Base-by-base conservation (phyloP, 2,113 vertebrate genomes). In the Callionymus lyra region DNA sequence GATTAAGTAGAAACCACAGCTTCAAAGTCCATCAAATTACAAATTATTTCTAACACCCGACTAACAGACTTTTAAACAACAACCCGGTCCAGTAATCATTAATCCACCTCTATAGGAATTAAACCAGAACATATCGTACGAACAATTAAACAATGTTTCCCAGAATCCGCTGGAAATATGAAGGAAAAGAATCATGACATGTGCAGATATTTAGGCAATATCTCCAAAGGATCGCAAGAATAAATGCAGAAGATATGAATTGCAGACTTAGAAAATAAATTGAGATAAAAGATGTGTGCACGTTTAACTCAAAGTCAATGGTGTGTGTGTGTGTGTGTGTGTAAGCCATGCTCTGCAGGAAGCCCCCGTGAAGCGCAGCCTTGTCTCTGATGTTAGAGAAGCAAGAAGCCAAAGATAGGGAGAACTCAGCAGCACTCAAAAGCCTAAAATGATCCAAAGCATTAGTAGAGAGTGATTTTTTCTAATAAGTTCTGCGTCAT, bases 391-490 rank as follows among this genome's bases (percentile, higher is more conserved):
- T 47, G 65, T 53, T 47, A 63, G 70, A 27, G 21, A 27, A 80
- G 74, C 62, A 21, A 44, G 47, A 63, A 59, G 53, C 71, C 5
- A 12, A 41, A 53, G 59, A 53, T 50, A 59, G 50, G 41, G 50
- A 18, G 48, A 54, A 56, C 34, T 41, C 44, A 59, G 43, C 34
- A 62, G 56, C 57, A 52, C 43, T 70, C 56, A 42, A 44, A 54
- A 43, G 36, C 70, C 69, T 10, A 13, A 74, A 27, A 8, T 27
- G 21, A 5, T 8, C 21, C 8, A 4, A 27, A 27, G 21, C 69
- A 36, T 77, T 79, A 76, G 69, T 69, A 17, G 63, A 63, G 38
- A 56, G 70, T 70, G 56, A 83, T 68, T 72, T 61, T 54, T 46
- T 35, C 53, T 39, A 65, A 70, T 79, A 77, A 80, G 65, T 80